phyloP scores from a whole-genome alignment of 2,888 invertebrate genomes.

The Drosophila antonietae region DNA sequence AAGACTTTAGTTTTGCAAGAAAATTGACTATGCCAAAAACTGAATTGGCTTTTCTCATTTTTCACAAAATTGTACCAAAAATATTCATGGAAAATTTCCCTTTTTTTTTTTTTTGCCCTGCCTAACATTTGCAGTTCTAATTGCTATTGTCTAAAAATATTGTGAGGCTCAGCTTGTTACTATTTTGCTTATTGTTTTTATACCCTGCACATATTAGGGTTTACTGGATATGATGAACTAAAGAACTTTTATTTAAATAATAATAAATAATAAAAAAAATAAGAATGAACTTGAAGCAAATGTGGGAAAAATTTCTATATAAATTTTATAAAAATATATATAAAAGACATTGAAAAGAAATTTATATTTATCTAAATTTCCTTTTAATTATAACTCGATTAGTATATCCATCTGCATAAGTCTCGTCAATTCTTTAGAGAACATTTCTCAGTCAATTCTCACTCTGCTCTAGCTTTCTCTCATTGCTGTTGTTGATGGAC shows the following conservation, averaged over 20 bases:
- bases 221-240: not conserved
- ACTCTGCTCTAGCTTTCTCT: not conserved
- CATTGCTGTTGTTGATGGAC: constrained; percentile 50
- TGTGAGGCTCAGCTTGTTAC: constrained; percentile 1
- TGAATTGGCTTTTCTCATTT: not conserved
- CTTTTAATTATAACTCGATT: too few species aligned
- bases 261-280: not conserved
- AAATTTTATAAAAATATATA: too few species aligned
- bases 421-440: not conserved
- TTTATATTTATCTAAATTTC: too few species aligned
- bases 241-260: not conserved
- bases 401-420: too few species aligned
- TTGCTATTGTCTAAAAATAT: constrained; percentile 21
- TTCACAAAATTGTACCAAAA: not conserved
- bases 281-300: too few species aligned
- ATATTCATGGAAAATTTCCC: not conserved
- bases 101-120: not conserved
- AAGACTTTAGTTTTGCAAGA: not conserved
- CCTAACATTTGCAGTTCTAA: constrained; percentile 9
- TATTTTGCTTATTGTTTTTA: not conserved
- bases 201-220: not conserved
- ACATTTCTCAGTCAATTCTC: not conserved
- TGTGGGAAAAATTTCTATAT: too few species aligned
- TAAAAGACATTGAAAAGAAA: too few species aligned
- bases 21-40: not conserved